phyloP scores from a whole-genome alignment of 1,140 invertebrate species.

The Aphelenchoides avenae region DNA sequence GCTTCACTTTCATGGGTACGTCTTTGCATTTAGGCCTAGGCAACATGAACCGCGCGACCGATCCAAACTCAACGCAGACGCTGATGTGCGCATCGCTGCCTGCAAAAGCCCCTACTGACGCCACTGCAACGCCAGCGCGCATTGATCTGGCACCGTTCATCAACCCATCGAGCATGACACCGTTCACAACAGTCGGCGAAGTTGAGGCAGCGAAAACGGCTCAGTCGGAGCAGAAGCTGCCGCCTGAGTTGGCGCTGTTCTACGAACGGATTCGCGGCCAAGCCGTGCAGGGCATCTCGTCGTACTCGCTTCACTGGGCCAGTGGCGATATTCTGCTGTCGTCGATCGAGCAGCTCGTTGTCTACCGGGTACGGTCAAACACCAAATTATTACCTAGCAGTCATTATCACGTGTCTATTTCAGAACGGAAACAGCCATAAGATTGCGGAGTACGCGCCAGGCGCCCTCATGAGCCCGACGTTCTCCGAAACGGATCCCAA shows the following conservation, averaged over 20 bases:
- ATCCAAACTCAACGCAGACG: not conserved
- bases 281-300: slow-evolving; percentile 19
- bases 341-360: not conserved
- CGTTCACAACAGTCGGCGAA: slow-evolving; percentile 5
- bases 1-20: too few relatives aligned
- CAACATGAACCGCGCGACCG: slow-evolving; percentile 25
- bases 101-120: slow-evolving; percentile 9
- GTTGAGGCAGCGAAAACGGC: slow-evolving; percentile 5
- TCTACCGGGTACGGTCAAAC: slow-evolving; percentile 6
- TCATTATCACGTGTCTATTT: slow-evolving; percentile 23
- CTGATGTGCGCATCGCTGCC: not conserved
- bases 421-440: slow-evolving; percentile 26
- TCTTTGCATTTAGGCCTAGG: not conserved
- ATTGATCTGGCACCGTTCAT: too few relatives aligned
- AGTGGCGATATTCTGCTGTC: not conserved
- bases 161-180: slow-evolving; percentile 33
- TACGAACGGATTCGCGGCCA: slow-evolving; percentile 41
- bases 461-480: slow-evolving; percentile 24
- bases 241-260: slow-evolving; percentile 34
- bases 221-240: slow-evolving; percentile 28
- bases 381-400: not conserved
- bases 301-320: slow-evolving; percentile 8
- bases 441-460: slow-evolving; percentile 29
- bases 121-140: too few relatives aligned
- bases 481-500: slow-evolving; percentile 35